Evolutionary conservation across 2,113 vertebrate genomes (phyloP).

Genomic region (Centropus unirufus): DNA sequence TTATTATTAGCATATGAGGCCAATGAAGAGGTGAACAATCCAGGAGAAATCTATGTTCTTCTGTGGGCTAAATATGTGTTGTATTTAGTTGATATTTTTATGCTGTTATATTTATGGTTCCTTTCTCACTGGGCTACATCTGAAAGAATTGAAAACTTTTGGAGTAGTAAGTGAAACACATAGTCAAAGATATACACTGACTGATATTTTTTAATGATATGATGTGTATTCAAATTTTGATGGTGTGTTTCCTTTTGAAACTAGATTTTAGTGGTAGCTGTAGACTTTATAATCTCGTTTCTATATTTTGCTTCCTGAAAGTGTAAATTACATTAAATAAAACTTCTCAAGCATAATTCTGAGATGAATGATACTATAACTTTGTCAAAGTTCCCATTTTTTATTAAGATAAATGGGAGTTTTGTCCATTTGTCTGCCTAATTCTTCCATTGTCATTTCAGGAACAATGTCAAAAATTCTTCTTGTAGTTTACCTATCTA

Average conservation of each 20-base stretch:
- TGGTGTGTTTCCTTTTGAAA: neutral
- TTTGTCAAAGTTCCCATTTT: neutral
- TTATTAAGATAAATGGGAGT: neutral
- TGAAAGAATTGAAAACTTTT: neutral
- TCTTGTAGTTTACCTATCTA: neutral
- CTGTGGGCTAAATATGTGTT: neutral
- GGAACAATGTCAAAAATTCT: neutral
- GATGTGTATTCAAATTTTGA: neutral
- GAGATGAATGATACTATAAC: no score
- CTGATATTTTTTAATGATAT: neutral
- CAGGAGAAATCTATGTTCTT: neutral
- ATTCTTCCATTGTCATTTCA: neutral
- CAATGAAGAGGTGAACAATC: neutral
- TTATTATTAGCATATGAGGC: neutral
- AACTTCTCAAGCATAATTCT: neutral
- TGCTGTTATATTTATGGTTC: neutral
- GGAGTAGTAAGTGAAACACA: neutral
- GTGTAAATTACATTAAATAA: neutral
- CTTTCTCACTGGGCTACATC: neutral
- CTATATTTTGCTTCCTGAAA: neutral
- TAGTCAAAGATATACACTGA: neutral
- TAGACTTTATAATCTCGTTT: neutral
- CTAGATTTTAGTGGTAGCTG: neutral
- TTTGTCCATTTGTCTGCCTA: neutral
- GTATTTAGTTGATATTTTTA: neutral